Conservation (phyloP, 2,888 invertebrate genomes). For the Urechis unicinctus region DNA sequence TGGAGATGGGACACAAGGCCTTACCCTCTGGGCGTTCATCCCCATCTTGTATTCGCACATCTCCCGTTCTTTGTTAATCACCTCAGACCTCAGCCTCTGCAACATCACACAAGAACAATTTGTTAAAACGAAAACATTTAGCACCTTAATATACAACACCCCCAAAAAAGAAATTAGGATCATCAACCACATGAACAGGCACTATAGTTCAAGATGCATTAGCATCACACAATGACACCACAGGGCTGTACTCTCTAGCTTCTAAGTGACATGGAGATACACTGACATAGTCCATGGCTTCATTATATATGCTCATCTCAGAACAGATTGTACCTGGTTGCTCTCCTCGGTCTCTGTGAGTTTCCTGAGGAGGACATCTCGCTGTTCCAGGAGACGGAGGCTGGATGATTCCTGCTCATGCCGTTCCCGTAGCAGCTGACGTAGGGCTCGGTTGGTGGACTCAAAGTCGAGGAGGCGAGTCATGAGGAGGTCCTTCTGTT, state of each 20-base stretch:
- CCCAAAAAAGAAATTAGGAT: no score
- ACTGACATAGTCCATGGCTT: no score
- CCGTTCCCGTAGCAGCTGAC: constrained; percentile 39
- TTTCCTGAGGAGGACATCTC: constrained; percentile 39
- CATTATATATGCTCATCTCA: background rate
- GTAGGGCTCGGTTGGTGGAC: constrained; percentile 37
- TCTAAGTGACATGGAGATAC: no score
- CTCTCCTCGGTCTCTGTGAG: constrained; percentile 38
- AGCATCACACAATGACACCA: no score
- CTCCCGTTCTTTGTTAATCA: constrained; percentile 32
- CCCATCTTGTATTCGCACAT: constrained; percentile 35
- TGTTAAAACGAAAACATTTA: no score
- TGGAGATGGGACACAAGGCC: no score
- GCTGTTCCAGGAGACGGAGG: constrained; percentile 36
- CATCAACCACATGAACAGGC: background rate
- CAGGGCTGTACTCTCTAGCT: no score
- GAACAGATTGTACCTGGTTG: constrained; percentile 43
- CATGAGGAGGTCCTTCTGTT: constrained; percentile 39
- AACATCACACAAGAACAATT: no score
- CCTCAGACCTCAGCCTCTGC: constrained; percentile 22
- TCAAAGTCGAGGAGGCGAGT: constrained; percentile 45
- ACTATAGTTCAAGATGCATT: background rate
- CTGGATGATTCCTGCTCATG: constrained; percentile 37
- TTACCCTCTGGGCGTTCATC: constrained; percentile 31
- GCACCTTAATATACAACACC: no score